These are phyloP conservation scores for Tapirus terrestris DNA, from an alignment of 2,113 vertebrate species.

Conservation along the genomic window DNA sequence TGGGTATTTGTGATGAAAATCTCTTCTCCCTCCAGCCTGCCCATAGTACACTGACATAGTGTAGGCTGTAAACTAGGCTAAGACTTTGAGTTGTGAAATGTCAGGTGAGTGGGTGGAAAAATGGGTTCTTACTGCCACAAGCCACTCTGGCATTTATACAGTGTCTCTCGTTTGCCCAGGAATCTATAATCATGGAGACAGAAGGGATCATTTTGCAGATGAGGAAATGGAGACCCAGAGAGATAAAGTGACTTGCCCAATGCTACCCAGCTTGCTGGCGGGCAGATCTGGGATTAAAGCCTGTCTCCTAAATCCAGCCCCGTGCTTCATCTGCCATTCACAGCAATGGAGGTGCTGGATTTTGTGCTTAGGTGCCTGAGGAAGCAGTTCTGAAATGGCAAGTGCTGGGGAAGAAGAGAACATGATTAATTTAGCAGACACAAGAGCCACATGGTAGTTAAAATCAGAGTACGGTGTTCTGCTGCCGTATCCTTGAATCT, in stretches of 20 bases:
- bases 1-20: not conserved
- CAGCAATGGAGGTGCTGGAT: not conserved
- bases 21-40: not conserved
- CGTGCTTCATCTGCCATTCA: not conserved
- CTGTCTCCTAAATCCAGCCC: not conserved
- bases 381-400: not conserved
- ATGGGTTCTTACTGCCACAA: not conserved
- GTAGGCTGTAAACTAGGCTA: not conserved
- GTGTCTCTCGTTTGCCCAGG: not conserved
- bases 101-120: not conserved
- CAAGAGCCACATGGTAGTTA: not conserved
- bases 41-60: not conserved
- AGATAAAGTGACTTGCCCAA: not conserved
- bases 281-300: not conserved
- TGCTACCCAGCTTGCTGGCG: not conserved
- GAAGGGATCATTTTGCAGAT: not conserved
- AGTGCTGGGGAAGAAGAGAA: not conserved
- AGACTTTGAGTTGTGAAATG: not conserved
- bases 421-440: not conserved
- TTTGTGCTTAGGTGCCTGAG: not conserved
- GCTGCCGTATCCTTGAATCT: not conserved
- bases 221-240: not conserved
- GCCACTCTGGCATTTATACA: not conserved
- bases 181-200: not conserved
- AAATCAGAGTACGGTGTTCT: not conserved